Evolutionary conservation across 1,140 invertebrate genomes (phyloP), one percentile per base, ranked within the genome.

Genomic region (Aphaenogaster floridana): DNA sequence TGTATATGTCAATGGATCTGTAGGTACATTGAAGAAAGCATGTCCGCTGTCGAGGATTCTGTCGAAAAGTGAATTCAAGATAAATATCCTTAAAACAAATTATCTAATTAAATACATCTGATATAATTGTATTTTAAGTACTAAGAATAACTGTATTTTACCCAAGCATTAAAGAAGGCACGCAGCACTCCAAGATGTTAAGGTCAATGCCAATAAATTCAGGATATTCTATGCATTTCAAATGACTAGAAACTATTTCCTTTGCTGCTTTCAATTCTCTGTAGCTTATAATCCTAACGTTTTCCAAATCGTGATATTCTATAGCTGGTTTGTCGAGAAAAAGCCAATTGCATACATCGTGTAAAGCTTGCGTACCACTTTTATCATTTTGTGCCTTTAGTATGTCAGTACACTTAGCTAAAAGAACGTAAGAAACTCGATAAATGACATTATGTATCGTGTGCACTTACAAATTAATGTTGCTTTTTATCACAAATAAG

Each of bases 111-210:
- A 61, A 50, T 54, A 71, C 68, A 5, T 76, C 7, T 57, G 5
- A 78, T 48, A 15, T 59, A 59, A 28, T 1, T 39, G 17, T 36
- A 39, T 2, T 57, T 66, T 9, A 39, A 64, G 8, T 68, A 45
- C 2, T 11, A 36, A 63, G 0, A 81, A 77, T 36, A 39, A 34
- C 64, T 57, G 66, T 78, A 28, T 52, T 59, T 91, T 92, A 95
- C 94, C 94, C 94, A 59, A 94, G 72, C 39, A 94, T 94, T 71
- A 95, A 54, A 57, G 90, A 74, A 71, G 93, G 89, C 64, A 95
- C 86, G 71, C 91, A 93, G 45, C 90, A 93, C 52, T 89, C 59
- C 42, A 89, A 72, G 42, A 93, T 71, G 79, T 94, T 91, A 76
- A 13, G 89, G 84, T 91, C 76, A 7, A 95, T 93, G 17, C 92